Percentiles rank a stretch among this genome's conserved stretches.
These are phyloP conservation scores for Pantherophis guttatus DNA, from an alignment of 2,113 vertebrate species.

Conservation along the genomic window DNA sequence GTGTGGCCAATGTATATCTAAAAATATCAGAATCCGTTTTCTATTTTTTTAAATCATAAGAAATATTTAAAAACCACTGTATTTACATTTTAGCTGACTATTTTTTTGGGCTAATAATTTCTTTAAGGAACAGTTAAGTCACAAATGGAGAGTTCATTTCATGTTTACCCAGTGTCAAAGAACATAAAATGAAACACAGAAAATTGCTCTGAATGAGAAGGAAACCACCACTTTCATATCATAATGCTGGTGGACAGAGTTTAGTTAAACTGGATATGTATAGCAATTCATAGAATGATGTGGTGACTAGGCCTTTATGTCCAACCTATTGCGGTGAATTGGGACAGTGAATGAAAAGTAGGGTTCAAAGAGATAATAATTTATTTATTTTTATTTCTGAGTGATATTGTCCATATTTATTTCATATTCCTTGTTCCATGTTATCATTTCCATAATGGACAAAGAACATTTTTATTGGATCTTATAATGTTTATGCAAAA, in stretches of 20 bases:
- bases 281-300: not conserved
- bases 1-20: not conserved
- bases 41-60: not conserved
- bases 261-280: not conserved
- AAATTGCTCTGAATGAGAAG: not conserved
- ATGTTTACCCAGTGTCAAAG: not conserved
- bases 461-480: slow-evolving; percentile 4
- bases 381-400: not conserved
- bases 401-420: not conserved
- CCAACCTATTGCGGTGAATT: not conserved
- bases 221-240: not conserved
- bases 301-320: not conserved
- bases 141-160: not conserved
- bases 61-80: not conserved
- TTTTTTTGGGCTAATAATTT: not conserved
- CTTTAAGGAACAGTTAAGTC: not conserved
- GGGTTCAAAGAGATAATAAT: not conserved
- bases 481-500: not conserved
- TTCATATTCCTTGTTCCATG: slow-evolving; percentile 14
- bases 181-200: not conserved
- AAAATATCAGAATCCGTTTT: not conserved
- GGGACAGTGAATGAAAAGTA: not conserved
- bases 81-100: not conserved
- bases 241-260: not conserved
- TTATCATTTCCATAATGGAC: slow-evolving; percentile 7